Evolutionary conservation across 2,888 invertebrate genomes (phyloP), one percentile per base, ranked within the genome.

Genomic region (Eubasilissa splendida): DNA sequence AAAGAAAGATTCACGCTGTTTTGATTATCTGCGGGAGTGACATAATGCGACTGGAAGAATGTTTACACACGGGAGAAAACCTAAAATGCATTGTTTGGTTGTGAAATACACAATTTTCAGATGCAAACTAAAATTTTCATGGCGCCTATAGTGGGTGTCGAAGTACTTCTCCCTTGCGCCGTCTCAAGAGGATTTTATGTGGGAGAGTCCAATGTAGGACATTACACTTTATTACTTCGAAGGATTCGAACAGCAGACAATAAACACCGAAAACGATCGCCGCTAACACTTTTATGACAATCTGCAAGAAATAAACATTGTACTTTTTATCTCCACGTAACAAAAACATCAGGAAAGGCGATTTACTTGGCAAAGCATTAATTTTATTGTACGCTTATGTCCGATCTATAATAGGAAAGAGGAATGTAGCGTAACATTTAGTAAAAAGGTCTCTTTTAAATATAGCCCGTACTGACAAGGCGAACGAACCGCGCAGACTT

Each of bases 331-430:
- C 79, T 63, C 42, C 79, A 79, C 71, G 31, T 63, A 71, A 79
- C 79, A 33, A 79, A 79, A 79, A 54, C 52, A 63, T 53, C 12
- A 71, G 78, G 59, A 78, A 78, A 78, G 78, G 63, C 78, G 56
- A 60, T 73, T 74, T 79, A 54, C 77, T 58, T 77, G 77, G 77
- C 77, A 59, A 52, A 50, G 77, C 77, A 56, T 71, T 56, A 73
- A 63, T 60, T 65, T 76, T 76, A 54, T 63, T 76, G 63, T 65
- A 65, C 65, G 54, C 63, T 54, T 76, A 76, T 76, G 54, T 31
- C 63, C 52, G 58, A 77, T 77, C 71, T 77, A 77, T 71, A 71
- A 77, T 59, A 60, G 70, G 70, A 77, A 22, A 70, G 58, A 56
- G 53, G 77, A 77, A 77, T 77, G 77, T 77, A 77, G 71, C 60